Percentiles rank a stretch among this genome's conserved stretches.
phyloP scores from a whole-genome alignment of 2,888 invertebrate genomes.

The Imbricaverruca yamaguchii region DNA sequence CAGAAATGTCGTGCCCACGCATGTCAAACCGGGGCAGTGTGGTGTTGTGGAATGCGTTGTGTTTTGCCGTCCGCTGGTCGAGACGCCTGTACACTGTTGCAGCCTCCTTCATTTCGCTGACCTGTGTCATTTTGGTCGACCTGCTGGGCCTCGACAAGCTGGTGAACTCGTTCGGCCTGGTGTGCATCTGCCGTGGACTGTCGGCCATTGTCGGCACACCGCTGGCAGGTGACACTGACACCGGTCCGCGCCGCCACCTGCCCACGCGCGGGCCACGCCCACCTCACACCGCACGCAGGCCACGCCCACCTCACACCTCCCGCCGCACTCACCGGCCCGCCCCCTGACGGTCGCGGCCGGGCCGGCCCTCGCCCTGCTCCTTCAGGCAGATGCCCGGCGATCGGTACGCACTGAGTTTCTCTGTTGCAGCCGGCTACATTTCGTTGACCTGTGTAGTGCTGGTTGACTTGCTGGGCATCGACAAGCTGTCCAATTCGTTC shows the following conservation, averaged over 20 bases:
- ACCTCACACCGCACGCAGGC: neutral
- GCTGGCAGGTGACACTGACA: constrained; percentile 41
- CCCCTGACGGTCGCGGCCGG: too few relatives aligned
- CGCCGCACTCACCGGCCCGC: too few relatives aligned
- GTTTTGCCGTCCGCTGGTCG: too few relatives aligned
- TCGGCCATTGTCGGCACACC: constrained; percentile 71
- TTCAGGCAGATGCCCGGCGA: too few relatives aligned
- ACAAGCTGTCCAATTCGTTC: constrained; percentile 93
- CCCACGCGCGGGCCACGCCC: neutral
- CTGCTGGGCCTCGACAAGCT: constrained; percentile 88
- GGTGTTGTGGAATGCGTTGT: too few relatives aligned
- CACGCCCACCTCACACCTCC: neutral
- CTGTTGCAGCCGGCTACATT: constrained; percentile 79
- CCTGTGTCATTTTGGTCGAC: constrained; percentile 95
- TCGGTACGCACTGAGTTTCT: neutral
- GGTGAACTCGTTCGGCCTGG: constrained; percentile 92
- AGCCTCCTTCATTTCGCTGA: constrained; percentile 96
- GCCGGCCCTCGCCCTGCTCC: too few relatives aligned
- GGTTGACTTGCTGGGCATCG: constrained; percentile 89
- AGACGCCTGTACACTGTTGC: constrained; percentile 33
- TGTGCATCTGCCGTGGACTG: constrained; percentile 90
- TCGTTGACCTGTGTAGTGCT: constrained; percentile 95
- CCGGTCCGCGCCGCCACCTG: too few relatives aligned
- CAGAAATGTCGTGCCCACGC: too few relatives aligned
- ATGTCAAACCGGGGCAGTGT: too few relatives aligned